phyloP scores from a whole-genome alignment of 2,113 vertebrate genomes.

The Agelaius tricolor region DNA sequence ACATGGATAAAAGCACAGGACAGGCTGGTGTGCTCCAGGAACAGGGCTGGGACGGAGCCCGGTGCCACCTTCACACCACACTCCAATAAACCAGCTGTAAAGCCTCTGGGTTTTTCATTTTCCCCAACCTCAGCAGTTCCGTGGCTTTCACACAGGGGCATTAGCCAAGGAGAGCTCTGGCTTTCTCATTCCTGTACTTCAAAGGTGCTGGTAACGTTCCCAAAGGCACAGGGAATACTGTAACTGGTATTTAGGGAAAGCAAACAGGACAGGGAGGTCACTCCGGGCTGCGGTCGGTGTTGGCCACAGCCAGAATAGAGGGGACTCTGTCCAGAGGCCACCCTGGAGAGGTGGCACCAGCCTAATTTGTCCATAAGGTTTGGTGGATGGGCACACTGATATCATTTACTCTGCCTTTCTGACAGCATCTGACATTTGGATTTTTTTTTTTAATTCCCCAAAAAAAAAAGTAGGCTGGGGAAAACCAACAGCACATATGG shows the following conservation, averaged over 20 bases:
- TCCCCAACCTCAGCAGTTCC: constrained; percentile 24
- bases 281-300: background rate
- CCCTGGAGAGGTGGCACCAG: background rate
- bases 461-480: background rate
- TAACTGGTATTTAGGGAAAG: constrained; percentile 19
- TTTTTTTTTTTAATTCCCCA: background rate
- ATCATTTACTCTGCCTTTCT: background rate
- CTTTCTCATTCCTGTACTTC: constrained; percentile 50
- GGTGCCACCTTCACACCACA: background rate
- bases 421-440: background rate
- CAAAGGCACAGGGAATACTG: constrained; percentile 19
- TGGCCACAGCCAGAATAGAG: background rate
- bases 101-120: background rate
- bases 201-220: background rate
- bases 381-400: background rate
- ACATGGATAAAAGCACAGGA: background rate
- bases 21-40: background rate
- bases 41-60: background rate
- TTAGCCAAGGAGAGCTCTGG: constrained; percentile 9
- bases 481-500: background rate
- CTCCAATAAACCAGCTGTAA: constrained; percentile 1
- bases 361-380: background rate
- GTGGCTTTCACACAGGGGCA: background rate
- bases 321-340: background rate
- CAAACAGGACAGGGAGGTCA: constrained; percentile 10